Evolutionary conservation across 2,113 vertebrate genomes (phyloP).

Genomic region (Nesoenas mayeri): DNA sequence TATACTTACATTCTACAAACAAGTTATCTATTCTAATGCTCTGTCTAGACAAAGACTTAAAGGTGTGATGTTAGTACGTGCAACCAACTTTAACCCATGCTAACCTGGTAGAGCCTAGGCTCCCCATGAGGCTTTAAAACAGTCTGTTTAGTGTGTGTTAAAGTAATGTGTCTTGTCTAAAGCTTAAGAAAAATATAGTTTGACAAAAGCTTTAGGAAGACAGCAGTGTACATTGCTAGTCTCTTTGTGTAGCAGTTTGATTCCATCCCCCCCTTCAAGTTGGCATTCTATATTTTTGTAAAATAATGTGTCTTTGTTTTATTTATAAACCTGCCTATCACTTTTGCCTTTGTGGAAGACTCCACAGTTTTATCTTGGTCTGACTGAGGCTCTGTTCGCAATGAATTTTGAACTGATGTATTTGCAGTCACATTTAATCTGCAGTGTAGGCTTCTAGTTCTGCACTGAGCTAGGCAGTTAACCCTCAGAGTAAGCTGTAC

Average conservation of each 20-base stretch:
- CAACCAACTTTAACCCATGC: slow-evolving; percentile 13
- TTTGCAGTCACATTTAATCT: not conserved
- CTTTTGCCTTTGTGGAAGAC: slow-evolving; percentile 31
- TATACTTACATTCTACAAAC: slow-evolving; percentile 5
- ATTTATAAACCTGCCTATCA: slow-evolving; percentile 59
- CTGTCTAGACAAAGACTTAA: slow-evolving; percentile 47
- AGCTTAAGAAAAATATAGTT: slow-evolving; percentile 7
- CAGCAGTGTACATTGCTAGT: not conserved
- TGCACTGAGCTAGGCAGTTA: not conserved
- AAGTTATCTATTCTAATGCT: slow-evolving; percentile 40
- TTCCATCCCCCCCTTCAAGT: not conserved
- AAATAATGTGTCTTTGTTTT: slow-evolving; percentile 54
- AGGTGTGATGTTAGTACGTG: slow-evolving; percentile 9
- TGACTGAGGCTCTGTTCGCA: not conserved
- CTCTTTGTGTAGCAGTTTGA: slow-evolving; percentile 16
- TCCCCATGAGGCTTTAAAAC: not conserved
- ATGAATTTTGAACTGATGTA: slow-evolving; percentile 1
- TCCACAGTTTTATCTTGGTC: slow-evolving; percentile 7
- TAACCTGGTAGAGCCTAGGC: not conserved
- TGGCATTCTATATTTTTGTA: slow-evolving; percentile 37
- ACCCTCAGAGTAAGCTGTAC: not conserved
- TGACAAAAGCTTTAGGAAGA: slow-evolving; percentile 50
- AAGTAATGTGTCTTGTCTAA: slow-evolving; percentile 28
- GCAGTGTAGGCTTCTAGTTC: not conserved
- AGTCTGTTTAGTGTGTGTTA: not conserved